Percentiles rank a stretch among this genome's conserved stretches.
These are phyloP conservation scores for Cyprinella venusta DNA, from an alignment of 2,797 vertebrate genomes.

Conservation along the genomic window DNA sequence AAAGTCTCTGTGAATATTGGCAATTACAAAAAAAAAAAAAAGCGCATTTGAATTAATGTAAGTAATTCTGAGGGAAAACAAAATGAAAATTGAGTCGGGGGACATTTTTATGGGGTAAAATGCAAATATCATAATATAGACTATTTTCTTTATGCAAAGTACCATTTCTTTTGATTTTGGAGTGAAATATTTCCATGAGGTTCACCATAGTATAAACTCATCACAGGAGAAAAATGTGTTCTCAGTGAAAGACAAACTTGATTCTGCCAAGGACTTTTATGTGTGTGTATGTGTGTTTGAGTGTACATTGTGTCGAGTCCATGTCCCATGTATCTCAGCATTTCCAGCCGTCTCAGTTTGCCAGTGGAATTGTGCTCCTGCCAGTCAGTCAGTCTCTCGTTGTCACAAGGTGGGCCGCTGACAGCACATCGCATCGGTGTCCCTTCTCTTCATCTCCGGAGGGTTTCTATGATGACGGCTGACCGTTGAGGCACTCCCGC, in stretches of 20 bases:
- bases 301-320: conserved; percentile 22
- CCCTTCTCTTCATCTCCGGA: conserved; percentile 51
- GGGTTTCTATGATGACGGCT: conserved; percentile 85
- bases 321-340: conserved; percentile 56
- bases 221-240: conserved; percentile 61
- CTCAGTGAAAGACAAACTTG: conserved; percentile 62
- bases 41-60: not conserved
- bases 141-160: not conserved
- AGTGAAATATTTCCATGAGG: conserved; percentile 1
- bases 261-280: conserved; percentile 51
- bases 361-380: conserved; percentile 80
- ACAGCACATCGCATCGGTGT: conserved; percentile 58
- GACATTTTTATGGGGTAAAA: not conserved
- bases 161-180: conserved; percentile 3
- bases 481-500: conserved; percentile 97
- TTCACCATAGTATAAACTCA: conserved; percentile 68
- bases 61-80: not conserved
- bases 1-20: not conserved
- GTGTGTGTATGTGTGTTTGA: not conserved
- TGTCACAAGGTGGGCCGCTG: conserved; percentile 69
- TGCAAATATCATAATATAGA: not conserved
- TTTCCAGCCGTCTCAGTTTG: conserved; percentile 65
- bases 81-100: not conserved
- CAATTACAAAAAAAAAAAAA: not conserved
- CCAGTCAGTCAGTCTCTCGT: conserved; percentile 73